Evolutionary conservation across 2,113 vertebrate species (phyloP), one percentile per base, ranked within the genome.

Genomic region (Chaenogobius annularis): DNA sequence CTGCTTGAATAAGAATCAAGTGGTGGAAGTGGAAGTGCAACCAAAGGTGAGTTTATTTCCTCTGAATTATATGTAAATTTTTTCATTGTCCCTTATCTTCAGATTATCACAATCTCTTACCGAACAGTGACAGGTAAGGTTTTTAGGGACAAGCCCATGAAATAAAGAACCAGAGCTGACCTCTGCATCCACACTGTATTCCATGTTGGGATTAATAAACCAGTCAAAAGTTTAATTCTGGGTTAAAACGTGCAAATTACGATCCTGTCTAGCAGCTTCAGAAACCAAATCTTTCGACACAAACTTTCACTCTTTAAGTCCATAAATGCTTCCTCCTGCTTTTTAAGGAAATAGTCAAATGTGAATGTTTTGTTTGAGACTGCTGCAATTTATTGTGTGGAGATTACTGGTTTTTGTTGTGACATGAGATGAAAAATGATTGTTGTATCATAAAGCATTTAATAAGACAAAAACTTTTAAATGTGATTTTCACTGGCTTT

Each of bases 21-120:
- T 98, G 82, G 95, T 98, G 89, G 97, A 99, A 85, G 97, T 96
- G 79, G 96, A 97, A 37, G 87, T 92, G 56, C 96, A 96, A 81
- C 94, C 93, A 83, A 98, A 98, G 97, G 97, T 99, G 92, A 90
- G 96, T 88, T 69, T 71, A 47, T 37, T 80, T 72, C 70, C 61
- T 63, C 61, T 43, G 6, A 9, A n/a, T 20, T 63, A n/a, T n/a
- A 12, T 63, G 61, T 63, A 40, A 37, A 7, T 17, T 17, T 31
- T 61, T 62, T 9, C 12, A 58, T 13, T 14, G 26, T 14, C 3
- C 11, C 23, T 65, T 67, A 44, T 58, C 11, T 26, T 10, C 22
- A 46, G 44, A 58, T 58, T 12, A 62, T 31, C 15, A 7, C 20
- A 54, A 20, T 20, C 26, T 31, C 26, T 31, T 31, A 40, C 37